phyloP scores from a whole-genome alignment of 2,797 vertebrate genomes.

The Sebastes steindachneri region DNA sequence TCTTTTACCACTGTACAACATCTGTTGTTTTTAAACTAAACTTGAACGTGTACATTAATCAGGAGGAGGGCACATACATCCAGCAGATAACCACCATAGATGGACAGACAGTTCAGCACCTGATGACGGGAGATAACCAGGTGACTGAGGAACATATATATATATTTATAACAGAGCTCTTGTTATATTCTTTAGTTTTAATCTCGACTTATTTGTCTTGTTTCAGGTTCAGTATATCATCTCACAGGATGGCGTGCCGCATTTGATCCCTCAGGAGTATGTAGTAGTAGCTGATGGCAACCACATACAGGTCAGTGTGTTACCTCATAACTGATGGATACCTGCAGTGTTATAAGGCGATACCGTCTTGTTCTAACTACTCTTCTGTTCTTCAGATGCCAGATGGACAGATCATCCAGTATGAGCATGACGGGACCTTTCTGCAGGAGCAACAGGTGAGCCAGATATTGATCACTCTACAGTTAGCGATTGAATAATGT shows the following conservation, averaged over 20 bases:
- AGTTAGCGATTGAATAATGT: conserved; percentile 51
- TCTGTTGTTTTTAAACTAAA: no score
- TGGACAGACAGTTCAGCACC: conserved; percentile 94
- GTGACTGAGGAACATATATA: conserved; percentile 78
- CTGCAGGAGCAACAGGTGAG: conserved; percentile 92
- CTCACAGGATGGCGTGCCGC: conserved; percentile 95
- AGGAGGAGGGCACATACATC: conserved; percentile 96
- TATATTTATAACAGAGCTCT: neutral
- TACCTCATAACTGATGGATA: neutral
- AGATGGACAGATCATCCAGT: conserved; percentile 97
- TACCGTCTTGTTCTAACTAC: neutral
- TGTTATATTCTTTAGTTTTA: neutral
- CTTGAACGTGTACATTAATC: conserved; percentile 11
- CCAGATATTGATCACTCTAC: neutral
- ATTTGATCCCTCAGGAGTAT: conserved; percentile 95
- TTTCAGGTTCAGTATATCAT: conserved; percentile 97
- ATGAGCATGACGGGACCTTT: conserved; percentile 90
- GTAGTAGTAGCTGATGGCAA: conserved; percentile 96
- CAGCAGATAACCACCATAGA: conserved; percentile 98
- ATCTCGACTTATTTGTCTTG: neutral
- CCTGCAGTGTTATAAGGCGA: neutral
- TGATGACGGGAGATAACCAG: conserved; percentile 95
- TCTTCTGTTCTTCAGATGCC: conserved; percentile 84
- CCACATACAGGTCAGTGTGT: conserved; percentile 91
- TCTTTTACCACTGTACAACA: no score